Base-by-base conservation (phyloP, 2,797 vertebrate genomes). In the Silurus lanzhouensis region DNA sequence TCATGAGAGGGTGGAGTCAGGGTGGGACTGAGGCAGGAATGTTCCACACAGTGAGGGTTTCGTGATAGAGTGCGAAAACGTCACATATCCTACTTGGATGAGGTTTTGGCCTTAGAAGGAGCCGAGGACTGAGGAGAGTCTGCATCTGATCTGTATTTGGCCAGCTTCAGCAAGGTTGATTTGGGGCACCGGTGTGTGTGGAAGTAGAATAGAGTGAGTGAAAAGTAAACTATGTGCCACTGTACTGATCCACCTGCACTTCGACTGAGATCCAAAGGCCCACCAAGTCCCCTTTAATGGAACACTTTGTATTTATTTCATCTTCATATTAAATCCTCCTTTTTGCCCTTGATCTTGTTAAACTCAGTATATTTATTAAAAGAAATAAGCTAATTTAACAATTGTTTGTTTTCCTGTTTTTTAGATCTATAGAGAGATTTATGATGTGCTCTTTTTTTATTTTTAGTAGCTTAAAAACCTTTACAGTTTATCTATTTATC, bases 181-280 rank as follows among this genome's bases (percentile, higher is more conserved):
- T 52, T 80, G 57, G n/a, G 6, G 44, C 5, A 3, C 4, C 20
- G 13, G 13, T 63, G 31, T 6, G 20, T 44, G 20, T 44, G 12
- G 76, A 55, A 57, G 48, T 27, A 75, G 25, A 77, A 20, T 92
- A 90, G 90, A 91, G 90, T 91, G 92, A 91, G 90, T 92, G 93
- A 94, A 95, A 95, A 95, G 90, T 94, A 92, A 93, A 94, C 92
- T 86, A n/a, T 70, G 87, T 85, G 92, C 93, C 93, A 94, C 92
- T 87, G 87, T 87, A 88, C 90, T 91, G 91, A 94, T 94, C 92
- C 92, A 92, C 92, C 92, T 92, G 89, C 92, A 89, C 85, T 71
- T 90, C 92, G 92, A 82, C 27, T 46, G 9, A 22, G n/a, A 81
- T 17, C 55, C n/a, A 57, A 72, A 74, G 13, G 44, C 44, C 17